phyloP scores from a whole-genome alignment of 2,888 invertebrate genomes.

The Lydus trimaculatus region DNA sequence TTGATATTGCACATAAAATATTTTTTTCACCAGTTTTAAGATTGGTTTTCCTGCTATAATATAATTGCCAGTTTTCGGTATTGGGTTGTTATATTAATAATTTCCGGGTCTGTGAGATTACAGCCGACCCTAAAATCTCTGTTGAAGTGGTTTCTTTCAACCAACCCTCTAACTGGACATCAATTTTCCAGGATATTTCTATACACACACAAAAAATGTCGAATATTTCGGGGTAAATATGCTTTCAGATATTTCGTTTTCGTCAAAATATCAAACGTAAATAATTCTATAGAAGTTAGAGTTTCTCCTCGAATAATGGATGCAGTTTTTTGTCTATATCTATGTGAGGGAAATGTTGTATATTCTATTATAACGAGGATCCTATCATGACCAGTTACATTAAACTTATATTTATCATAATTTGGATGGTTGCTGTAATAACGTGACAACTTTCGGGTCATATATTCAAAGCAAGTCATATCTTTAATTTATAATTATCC shows the following conservation, averaged over 20 bases:
- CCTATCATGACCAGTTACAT: not conserved
- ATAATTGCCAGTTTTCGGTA: constrained; percentile 29
- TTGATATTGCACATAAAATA: constrained; percentile 15
- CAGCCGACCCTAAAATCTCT: constrained; percentile 29
- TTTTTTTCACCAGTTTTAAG: constrained; percentile 15
- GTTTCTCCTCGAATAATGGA: too few relatives aligned
- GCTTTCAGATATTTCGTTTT: not conserved
- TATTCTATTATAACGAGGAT: not conserved
- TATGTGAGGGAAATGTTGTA: too few relatives aligned
- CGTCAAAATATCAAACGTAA: not conserved
- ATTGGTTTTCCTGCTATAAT: constrained; percentile 17
- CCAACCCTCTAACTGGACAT: constrained; percentile 21
- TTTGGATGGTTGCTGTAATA: not conserved
- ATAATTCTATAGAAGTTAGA: not conserved
- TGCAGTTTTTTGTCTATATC: too few relatives aligned
- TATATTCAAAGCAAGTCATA: too few relatives aligned
- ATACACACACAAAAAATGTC: constrained; percentile 21
- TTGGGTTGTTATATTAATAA: constrained; percentile 30
- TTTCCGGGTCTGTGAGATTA: constrained; percentile 20
- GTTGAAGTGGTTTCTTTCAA: constrained; percentile 31
- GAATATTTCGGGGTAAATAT: not conserved
- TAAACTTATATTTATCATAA: not conserved
- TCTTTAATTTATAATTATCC: too few relatives aligned
- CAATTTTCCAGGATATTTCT: constrained; percentile 18
- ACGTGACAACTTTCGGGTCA: too few relatives aligned